Percentiles rank a stretch among this genome's conserved stretches.
Conservation (phyloP, 2,113 vertebrate species). For the Bothrops jararaca region DNA sequence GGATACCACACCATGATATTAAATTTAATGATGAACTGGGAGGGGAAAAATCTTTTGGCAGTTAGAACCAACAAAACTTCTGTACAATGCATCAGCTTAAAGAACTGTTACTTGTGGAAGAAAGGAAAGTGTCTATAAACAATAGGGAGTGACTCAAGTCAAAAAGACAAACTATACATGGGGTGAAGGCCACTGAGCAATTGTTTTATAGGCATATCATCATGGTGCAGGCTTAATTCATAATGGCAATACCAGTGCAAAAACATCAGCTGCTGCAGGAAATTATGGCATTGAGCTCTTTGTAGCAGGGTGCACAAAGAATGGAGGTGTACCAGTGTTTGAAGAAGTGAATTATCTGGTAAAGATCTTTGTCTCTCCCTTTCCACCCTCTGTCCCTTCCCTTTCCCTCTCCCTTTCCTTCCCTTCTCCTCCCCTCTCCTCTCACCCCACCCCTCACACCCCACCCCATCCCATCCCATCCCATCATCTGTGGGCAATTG, state of each 20-base stretch:
- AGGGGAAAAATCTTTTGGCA: background rate
- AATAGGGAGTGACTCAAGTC: background rate
- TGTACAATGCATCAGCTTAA: constrained; percentile 9
- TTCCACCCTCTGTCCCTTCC: background rate
- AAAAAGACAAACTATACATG: background rate
- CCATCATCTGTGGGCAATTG: no score
- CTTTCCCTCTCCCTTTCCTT: no score
- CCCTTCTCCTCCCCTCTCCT: background rate
- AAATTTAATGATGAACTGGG: background rate
- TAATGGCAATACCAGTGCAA: background rate
- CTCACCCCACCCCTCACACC: no score
- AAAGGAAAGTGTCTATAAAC: background rate
- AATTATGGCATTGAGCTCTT: background rate
- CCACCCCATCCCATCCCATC: background rate
- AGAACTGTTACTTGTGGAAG: background rate
- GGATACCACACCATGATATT: background rate
- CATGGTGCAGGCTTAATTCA: background rate
- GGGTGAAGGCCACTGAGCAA: background rate
- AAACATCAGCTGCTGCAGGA: background rate
- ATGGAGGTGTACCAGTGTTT: background rate
- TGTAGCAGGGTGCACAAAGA: background rate
- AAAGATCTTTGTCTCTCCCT: background rate
- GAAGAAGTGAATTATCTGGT: background rate
- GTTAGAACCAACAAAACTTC: background rate
- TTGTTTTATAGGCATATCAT: background rate